Evolutionary conservation across 1,140 invertebrate genomes (phyloP).

Genomic region (Laupala kohalensis): DNA sequence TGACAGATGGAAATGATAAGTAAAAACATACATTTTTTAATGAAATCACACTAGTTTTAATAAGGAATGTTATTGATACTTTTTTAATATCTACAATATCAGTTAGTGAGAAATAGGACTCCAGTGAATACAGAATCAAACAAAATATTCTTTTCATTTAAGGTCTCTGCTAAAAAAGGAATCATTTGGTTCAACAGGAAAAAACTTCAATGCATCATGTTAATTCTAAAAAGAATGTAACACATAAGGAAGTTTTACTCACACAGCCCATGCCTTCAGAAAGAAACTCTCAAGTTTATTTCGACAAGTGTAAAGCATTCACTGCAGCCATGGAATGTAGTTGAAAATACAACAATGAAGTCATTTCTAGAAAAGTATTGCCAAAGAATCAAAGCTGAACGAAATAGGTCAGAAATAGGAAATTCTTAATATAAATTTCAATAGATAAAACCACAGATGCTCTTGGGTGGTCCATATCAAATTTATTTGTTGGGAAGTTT

Average conservation of each 20-base stretch:
- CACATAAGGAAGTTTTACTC: background rate
- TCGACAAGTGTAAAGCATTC: background rate
- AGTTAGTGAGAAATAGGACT: too few species aligned
- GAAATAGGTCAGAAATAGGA: background rate
- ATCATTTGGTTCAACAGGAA: background rate
- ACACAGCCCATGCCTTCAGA: background rate
- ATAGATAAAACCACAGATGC: background rate
- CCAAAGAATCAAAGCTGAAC: background rate
- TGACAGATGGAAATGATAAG: too few species aligned
- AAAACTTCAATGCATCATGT: background rate
- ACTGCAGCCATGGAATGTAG: background rate
- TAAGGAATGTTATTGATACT: too few species aligned
- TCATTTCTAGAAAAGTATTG: background rate
- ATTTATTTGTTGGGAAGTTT: background rate
- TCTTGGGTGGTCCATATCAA: background rate
- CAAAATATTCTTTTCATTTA: background rate
- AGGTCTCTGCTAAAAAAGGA: background rate
- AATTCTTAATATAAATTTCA: background rate
- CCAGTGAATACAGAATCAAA: background rate
- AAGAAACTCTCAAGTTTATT: background rate
- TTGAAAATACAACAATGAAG: background rate
- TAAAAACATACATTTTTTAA: too few species aligned
- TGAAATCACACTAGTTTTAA: too few species aligned
- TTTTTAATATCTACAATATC: too few species aligned
- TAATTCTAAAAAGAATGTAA: background rate